A percentile compares a stretch with the other conserved stretches of the same genome.
These are phyloP conservation scores for Sipha flava DNA, from an alignment of 1,140 invertebrate genomes.

Conservation along the genomic window DNA sequence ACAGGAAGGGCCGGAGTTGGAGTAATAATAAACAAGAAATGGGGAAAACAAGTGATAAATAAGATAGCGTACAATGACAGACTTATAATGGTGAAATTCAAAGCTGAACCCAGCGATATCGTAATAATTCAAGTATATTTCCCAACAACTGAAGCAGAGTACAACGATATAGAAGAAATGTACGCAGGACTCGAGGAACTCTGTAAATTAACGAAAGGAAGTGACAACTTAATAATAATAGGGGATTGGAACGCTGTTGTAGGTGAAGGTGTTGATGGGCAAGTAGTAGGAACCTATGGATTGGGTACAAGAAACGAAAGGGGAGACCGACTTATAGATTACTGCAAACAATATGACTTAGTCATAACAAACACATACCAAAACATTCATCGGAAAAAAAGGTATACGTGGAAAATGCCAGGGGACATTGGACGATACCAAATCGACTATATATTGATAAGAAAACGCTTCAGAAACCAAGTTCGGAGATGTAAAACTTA, in stretches of 20 bases:
- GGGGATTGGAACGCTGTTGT: conserved; percentile 41
- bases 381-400: conserved; percentile 37
- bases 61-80: not conserved
- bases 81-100: not conserved
- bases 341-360: conserved; percentile 40
- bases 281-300: conserved; percentile 34
- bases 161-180: conserved; percentile 17
- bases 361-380: conserved; percentile 39
- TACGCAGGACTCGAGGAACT: not conserved
- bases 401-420: conserved; percentile 42
- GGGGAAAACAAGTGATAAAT: not conserved
- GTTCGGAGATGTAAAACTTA: too few relatives aligned
- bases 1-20: too few relatives aligned
- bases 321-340: conserved; percentile 40
- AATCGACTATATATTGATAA: not conserved
- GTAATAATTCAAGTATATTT: too few relatives aligned
- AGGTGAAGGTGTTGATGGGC: conserved; percentile 27
- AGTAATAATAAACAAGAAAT: too few relatives aligned
- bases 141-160: not conserved
- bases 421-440: not conserved
- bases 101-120: not conserved
- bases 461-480: too few relatives aligned
- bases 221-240: conserved; percentile 25
- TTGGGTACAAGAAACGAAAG: conserved; percentile 40
- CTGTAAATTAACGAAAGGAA: too few relatives aligned